Conservation (phyloP, 2,888 invertebrate species). For the Scaptomyza cyrtandrae region DNA sequence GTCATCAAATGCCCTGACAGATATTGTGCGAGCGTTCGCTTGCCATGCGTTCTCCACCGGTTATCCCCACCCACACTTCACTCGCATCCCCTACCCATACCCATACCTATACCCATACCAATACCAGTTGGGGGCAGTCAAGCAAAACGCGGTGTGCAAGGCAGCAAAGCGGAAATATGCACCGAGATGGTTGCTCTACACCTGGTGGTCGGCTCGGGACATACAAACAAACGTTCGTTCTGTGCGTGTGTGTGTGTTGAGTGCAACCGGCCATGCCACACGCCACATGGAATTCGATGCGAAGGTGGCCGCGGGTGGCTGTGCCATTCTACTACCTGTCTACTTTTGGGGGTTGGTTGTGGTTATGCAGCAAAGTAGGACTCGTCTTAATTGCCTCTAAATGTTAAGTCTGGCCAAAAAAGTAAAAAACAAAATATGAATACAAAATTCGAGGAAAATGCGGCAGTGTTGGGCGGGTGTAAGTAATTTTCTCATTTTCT, state of each 20-base stretch:
- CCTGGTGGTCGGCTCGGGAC: conserved; percentile 56
- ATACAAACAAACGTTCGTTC: conserved; percentile 13
- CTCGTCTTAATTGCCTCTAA: conserved; percentile 73
- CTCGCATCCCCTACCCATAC: not conserved
- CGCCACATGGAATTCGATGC: conserved; percentile 44
- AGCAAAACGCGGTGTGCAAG: conserved; percentile 52
- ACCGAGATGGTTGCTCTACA: conserved; percentile 62
- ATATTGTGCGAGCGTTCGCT: conserved; percentile 30
- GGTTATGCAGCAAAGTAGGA: conserved; percentile 31
- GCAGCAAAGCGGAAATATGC: conserved; percentile 72
- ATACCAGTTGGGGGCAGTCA: conserved; percentile 49
- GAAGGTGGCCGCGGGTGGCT: conserved; percentile 30
- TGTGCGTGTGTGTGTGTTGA: conserved; percentile 9
- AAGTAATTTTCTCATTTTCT: conserved; percentile 76
- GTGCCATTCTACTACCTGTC: conserved; percentile 30
- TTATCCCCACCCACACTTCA: not conserved
- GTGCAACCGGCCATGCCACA: conserved; percentile 68
- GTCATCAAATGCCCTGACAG: conserved; percentile 47
- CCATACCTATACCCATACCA: not conserved
- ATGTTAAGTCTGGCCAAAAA: conserved; percentile 42
- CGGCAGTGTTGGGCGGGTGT: not conserved
- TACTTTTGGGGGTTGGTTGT: conserved; percentile 12
- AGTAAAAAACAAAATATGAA: conserved; percentile 23
- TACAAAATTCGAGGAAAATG: not conserved
- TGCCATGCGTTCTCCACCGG: conserved; percentile 40